phyloP scores from a whole-genome alignment of 2,888 invertebrate species.

The Idaea aversata region DNA sequence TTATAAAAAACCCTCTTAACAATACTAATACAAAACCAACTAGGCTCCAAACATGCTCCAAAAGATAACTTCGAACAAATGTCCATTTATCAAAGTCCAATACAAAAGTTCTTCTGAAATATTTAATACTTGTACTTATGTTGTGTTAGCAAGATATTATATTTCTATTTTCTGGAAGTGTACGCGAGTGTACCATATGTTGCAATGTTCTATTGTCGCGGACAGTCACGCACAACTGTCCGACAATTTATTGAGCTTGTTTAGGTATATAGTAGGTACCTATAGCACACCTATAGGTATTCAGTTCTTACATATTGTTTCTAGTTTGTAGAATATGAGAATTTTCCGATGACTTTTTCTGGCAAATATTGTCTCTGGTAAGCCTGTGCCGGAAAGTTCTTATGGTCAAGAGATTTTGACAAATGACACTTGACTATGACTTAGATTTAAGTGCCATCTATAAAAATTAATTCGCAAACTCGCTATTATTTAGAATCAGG shows the following conservation, averaged over 20 bases:
- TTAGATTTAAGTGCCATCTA: too few species aligned
- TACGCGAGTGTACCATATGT: not conserved
- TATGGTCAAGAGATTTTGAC: too few species aligned
- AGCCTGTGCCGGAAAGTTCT: too few species aligned
- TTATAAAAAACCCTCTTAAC: too few species aligned
- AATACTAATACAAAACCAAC: not conserved
- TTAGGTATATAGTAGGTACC: not conserved
- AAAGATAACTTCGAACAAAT: not conserved
- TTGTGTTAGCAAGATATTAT: slow-evolving; percentile 32
- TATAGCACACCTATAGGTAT: not conserved
- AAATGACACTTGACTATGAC: too few species aligned
- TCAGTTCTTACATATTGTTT: not conserved
- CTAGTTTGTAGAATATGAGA: not conserved
- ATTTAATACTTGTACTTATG: slow-evolving; percentile 10
- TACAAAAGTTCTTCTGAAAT: slow-evolving; percentile 1
- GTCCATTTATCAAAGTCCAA: not conserved
- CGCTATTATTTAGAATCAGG: too few species aligned
- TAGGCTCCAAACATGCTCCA: not conserved
- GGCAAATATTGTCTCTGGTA: too few species aligned
- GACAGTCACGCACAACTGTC: slow-evolving; percentile 1
- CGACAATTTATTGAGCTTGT: not conserved
- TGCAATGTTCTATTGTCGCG: not conserved
- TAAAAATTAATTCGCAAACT: too few species aligned
- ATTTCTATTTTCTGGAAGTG: not conserved
- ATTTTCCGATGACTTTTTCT: too few species aligned